Percentiles rank a stretch among this genome's conserved stretches.
Conservation (phyloP, 2,888 invertebrate species). For the Eupithecia exiguata region DNA sequence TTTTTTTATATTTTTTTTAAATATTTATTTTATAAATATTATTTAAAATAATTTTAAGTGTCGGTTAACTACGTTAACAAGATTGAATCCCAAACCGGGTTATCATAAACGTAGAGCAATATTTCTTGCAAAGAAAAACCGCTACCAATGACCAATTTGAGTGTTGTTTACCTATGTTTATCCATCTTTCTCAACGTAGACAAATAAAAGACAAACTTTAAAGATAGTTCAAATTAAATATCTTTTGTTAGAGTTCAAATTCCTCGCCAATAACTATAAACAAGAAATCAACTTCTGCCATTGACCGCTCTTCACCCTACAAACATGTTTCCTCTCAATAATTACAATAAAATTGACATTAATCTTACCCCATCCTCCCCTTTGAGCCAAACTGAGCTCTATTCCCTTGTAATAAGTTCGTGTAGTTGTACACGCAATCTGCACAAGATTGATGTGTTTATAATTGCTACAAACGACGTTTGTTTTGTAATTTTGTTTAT, state of each 20-base stretch:
- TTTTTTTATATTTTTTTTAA: too few species aligned
- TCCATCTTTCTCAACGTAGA: too few species aligned
- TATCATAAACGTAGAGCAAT: too few species aligned
- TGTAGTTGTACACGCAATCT: conserved; percentile 7
- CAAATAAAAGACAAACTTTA: too few species aligned
- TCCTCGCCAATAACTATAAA: neutral
- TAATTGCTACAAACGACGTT: conserved; percentile 40
- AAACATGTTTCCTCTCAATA: conserved; percentile 31
- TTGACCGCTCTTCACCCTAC: conserved; percentile 27
- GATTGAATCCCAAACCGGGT: too few species aligned
- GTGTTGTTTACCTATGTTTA: too few species aligned
- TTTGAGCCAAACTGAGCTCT: conserved; percentile 22
- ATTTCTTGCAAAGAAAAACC: too few species aligned
- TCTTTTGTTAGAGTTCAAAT: neutral
- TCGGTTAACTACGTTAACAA: too few species aligned
- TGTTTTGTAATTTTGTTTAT: conserved; percentile 41
- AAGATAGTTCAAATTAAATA: neutral
- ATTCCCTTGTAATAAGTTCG: conserved; percentile 9
- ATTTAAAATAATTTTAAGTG: too few species aligned
- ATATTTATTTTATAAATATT: too few species aligned
- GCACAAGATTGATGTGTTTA: conserved; percentile 40
- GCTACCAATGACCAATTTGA: too few species aligned
- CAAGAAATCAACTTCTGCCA: conserved; percentile 12
- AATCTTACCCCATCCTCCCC: conserved; percentile 38
- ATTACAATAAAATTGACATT: conserved; percentile 42